Base-by-base conservation (phyloP, 2,888 invertebrate species). In the Platypus cylindrus region DNA sequence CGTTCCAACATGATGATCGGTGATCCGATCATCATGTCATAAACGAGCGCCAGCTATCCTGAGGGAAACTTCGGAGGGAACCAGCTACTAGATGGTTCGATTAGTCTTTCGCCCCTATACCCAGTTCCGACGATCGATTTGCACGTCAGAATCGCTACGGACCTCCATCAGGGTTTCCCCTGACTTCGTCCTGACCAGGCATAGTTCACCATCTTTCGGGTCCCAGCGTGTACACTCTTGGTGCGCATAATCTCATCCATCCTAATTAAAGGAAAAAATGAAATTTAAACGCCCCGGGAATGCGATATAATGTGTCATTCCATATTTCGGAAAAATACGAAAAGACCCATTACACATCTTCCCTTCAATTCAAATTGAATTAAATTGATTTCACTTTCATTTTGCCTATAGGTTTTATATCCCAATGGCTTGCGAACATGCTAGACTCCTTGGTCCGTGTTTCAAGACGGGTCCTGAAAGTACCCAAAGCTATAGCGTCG, bases 11-110 rank as follows among this genome's bases (percentile, higher is more conserved):
- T n/a, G n/a, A n/a, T n/a, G n/a, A n/a, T n/a, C n/a, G n/a, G n/a
- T n/a, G n/a, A n/a, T n/a, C n/a, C n/a, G n/a, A n/a, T n/a, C n/a
- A n/a, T n/a, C n/a, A n/a, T n/a, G n/a, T n/a, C n/a, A n/a, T n/a
- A 26, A 32, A 32, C 29, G 35, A 40, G 34, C 36, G 30, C 40
- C 40, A 40, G 37, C 41, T 38, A 35, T 74, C 73, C 73, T 74
- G 74, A 75, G 74, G 71, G 73, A 75, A 74, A 75, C 73, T 76
- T 76, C 74, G 70, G 73, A 69, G 66, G 74, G 72, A 74, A 75
- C 75, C 74, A 77, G 75, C 74, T 75, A 75, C 72, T 73, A 76
- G 74, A 76, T 73, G 73, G 75, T 75, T 75, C 72, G 72, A 77
- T 76, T 75, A 70, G 69, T 67, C 68, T 70, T 70, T 69, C 67